Base-by-base conservation (phyloP, 2,797 vertebrate genomes). In the Valencia hispanica region DNA sequence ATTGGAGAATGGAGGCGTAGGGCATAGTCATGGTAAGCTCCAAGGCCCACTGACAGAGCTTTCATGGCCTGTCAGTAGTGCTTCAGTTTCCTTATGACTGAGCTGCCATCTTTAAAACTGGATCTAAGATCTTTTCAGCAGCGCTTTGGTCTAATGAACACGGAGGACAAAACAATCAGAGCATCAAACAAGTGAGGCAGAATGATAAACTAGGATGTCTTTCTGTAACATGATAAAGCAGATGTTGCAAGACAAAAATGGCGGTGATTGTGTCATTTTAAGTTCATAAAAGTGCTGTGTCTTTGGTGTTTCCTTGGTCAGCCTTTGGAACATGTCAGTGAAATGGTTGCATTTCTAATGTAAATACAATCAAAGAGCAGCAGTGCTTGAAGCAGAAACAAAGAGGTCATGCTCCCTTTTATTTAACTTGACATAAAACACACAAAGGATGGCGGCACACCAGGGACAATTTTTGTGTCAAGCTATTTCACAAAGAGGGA, bases 31-130 rank as follows among this genome's bases (percentile, higher is more conserved):
- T 51, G 78, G 79, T 73, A 84, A 80, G 79, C 81, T 53, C 72
- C 15, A 34, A 68, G 71, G 36, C 76, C 63, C 12, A 27, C 86
- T 83, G 84, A 90, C 82, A 80, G 76, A 75, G 81, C 73, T 75
- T 85, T 91, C 84, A 87, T 27, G 77, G 82, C 74, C 80, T 71
- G 82, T 90, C 84, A 85, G 74, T 77, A 88, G 76, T 1, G 18
- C 11, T 39, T 43, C 5, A 47, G 70, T 74, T 72, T 87, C 72
- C 68, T 57, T 77, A 43, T 66, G 66, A 71, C 73, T 61, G 65
- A 75, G 27, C 15, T 41, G 77, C 43, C 61, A 79, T 22, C 63
- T 70, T 84, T 43, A 79, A 79, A 73, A 82, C 45, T 32, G 15
- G 39, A 34, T 81, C 78, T 63, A 77, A 73, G 25, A 72, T 75